Percentiles rank a stretch among this genome's conserved stretches.
Conservation (phyloP, 2,113 vertebrate genomes). For the Muntiacus muntjak region DNA sequence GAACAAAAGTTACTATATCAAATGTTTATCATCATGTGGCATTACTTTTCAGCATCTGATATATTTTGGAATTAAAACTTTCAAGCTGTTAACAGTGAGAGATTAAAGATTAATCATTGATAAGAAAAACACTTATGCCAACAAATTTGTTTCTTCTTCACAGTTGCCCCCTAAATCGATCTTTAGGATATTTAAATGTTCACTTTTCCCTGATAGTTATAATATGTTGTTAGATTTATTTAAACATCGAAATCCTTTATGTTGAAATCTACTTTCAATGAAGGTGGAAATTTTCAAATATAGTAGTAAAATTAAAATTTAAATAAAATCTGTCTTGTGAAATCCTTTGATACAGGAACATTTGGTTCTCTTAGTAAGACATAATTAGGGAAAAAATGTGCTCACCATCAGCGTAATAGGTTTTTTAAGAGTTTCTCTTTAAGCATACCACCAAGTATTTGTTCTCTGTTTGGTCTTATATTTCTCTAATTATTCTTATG, state of each 20-base stretch:
- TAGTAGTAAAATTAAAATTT: background rate
- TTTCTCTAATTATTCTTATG: background rate
- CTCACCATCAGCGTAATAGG: background rate
- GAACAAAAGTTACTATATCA: background rate
- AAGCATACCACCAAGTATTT: background rate
- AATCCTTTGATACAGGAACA: background rate
- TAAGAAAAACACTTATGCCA: background rate
- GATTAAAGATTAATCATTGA: background rate
- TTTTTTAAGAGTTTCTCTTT: background rate
- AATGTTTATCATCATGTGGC: background rate
- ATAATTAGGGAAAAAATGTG: background rate
- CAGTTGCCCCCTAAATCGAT: background rate
- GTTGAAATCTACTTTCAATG: background rate
- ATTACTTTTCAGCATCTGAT: background rate
- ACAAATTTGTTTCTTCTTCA: background rate
- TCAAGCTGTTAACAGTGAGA: background rate
- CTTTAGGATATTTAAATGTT: background rate
- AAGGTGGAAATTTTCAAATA: background rate
- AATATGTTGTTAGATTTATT: background rate
- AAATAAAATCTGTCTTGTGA: background rate
- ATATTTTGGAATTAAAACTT: conserved; percentile 1
- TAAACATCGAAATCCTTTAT: background rate
- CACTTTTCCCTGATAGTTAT: background rate
- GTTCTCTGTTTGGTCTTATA: background rate
- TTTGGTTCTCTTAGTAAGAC: background rate